Percentiles rank a stretch among this genome's conserved stretches.
Evolutionary conservation across 2,888 invertebrate genomes (phyloP).

Genomic region (Lasioglossum oenotherae): DNA sequence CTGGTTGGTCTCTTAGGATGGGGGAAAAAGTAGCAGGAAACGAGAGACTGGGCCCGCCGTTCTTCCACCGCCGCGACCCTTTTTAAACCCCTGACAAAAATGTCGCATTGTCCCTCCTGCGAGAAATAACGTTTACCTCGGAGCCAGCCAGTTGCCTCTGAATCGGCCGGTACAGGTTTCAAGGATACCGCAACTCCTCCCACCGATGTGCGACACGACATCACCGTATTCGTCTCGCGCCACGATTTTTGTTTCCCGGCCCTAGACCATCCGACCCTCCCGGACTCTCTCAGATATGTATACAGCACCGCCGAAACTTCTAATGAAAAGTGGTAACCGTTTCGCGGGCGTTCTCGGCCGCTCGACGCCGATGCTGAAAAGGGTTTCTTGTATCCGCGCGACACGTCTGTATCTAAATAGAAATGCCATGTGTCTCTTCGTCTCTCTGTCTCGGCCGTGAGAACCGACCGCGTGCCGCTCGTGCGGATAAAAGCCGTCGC

Average conservation of each 20-base stretch:
- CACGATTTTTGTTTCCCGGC: not conserved
- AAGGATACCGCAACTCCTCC: not conserved
- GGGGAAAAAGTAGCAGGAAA: slow-evolving; percentile 12
- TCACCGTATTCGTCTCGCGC: not conserved
- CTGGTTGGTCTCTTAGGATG: slow-evolving; percentile 2
- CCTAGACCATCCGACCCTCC: not conserved
- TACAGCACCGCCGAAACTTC: not conserved
- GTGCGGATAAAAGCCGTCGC: slow-evolving; percentile 32
- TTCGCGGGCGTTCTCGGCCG: not conserved
- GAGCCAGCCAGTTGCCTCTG: slow-evolving; percentile 7
- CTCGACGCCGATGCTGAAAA: slow-evolving; percentile 29
- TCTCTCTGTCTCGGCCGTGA: slow-evolving; percentile 29
- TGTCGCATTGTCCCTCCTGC: not conserved
- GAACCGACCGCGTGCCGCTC: slow-evolving; percentile 32
- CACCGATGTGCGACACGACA: too few relatives aligned
- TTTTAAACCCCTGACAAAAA: slow-evolving; percentile 21
- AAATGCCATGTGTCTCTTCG: slow-evolving; percentile 40
- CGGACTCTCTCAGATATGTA: not conserved
- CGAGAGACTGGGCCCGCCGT: not conserved
- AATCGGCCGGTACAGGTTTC: slow-evolving; percentile 1
- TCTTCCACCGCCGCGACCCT: slow-evolving; percentile 12
- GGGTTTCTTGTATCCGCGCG: not conserved
- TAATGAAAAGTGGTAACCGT: slow-evolving; percentile 13
- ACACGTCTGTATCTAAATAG: slow-evolving; percentile 42
- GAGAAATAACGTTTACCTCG: slow-evolving; percentile 17